phyloP scores from a whole-genome alignment of 2,888 invertebrate genomes.

The Hetaerina titia region DNA sequence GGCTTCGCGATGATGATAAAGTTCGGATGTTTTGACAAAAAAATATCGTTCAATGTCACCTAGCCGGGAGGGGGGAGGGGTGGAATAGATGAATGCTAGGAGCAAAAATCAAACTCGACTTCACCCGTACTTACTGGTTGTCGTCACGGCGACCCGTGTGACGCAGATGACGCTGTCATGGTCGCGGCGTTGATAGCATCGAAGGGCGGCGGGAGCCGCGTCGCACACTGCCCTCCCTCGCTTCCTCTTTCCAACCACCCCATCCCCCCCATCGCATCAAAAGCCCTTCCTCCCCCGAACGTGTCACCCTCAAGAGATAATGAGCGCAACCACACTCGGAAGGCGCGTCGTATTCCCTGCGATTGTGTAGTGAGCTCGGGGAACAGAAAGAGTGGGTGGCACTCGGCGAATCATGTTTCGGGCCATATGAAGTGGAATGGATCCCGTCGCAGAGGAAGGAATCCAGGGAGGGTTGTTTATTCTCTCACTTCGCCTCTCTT shows the following conservation, averaged over 20 bases:
- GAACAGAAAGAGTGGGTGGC: neutral
- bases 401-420: neutral
- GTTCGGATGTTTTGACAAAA: neutral
- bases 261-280: neutral
- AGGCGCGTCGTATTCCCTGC: neutral
- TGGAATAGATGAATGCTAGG: neutral
- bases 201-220: neutral
- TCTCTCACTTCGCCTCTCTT: neutral
- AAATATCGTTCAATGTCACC: neutral
- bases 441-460: neutral
- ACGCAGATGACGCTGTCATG: conserved; percentile 5
- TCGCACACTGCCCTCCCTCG: neutral
- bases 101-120: neutral
- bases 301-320: neutral
- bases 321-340: neutral
- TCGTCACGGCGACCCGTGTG: conserved; percentile 5
- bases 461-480: neutral
- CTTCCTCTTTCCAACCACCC: neutral
- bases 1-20: neutral
- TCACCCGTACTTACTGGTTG: neutral
- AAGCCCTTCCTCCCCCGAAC: neutral
- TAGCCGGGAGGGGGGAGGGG: neutral
- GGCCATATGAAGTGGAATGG: neutral
- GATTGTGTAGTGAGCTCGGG: neutral
- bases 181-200: neutral